A percentile compares a stretch with the other conserved stretches of the same genome.
These are phyloP conservation scores for Huso huso DNA, from an alignment of 2,797 vertebrate species.

Conservation along the genomic window DNA sequence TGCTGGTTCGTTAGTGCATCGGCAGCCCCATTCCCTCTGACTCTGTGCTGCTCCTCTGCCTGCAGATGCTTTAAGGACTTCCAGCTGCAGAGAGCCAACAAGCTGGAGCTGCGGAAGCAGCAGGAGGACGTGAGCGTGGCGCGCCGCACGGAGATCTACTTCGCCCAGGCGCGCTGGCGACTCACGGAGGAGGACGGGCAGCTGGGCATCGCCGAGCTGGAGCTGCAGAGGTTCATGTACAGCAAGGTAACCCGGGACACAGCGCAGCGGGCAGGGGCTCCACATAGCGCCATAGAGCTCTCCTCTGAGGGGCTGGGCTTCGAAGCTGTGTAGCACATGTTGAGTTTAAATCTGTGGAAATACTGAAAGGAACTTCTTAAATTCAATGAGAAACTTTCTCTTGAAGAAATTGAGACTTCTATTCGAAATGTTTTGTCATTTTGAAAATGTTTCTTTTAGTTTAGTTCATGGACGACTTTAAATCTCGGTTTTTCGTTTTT, in stretches of 20 bases:
- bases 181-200: slow-evolving; percentile 95
- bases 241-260: slow-evolving; percentile 72
- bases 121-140: slow-evolving; percentile 89
- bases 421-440: no score
- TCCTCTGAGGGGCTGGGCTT: neutral
- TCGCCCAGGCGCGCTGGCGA: slow-evolving; percentile 94
- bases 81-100: slow-evolving; percentile 90
- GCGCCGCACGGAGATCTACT: slow-evolving; percentile 91
- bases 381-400: no score
- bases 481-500: no score
- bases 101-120: slow-evolving; percentile 91
- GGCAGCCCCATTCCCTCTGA: slow-evolving; percentile 45
- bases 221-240: slow-evolving; percentile 94
- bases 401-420: no score
- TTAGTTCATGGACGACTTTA: no score
- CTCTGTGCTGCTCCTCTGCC: neutral
- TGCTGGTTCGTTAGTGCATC: no score
- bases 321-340: no score
- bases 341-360: no score
- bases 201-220: slow-evolving; percentile 92
- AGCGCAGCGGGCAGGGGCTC: neutral
- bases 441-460: no score
- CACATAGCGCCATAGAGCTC: neutral
- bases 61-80: slow-evolving; percentile 95
- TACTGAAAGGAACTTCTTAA: no score